Evolutionary conservation across 2,113 vertebrate genomes (phyloP).

Genomic region (Scophthalmus maximus): DNA sequence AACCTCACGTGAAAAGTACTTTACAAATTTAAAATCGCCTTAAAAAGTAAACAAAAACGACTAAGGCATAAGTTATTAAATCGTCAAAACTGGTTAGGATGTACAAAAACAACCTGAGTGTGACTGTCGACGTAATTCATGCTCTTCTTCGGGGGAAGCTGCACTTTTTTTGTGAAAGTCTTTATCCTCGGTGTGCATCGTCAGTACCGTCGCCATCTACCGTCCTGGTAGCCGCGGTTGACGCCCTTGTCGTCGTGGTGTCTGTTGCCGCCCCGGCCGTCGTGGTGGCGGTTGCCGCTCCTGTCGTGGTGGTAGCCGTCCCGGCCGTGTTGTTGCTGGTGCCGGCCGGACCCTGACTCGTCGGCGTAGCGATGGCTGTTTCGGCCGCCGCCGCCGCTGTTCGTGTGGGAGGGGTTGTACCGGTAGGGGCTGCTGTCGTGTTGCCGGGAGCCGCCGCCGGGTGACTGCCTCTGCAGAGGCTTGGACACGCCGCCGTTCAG

Average conservation of each 20-base stretch:
- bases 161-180: constrained; percentile 38
- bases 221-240: constrained; percentile 82
- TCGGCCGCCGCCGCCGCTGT: constrained; percentile 76
- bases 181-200: constrained; percentile 16
- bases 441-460: constrained; percentile 75
- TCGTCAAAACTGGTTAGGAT: constrained; percentile 39
- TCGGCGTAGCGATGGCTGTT: constrained; percentile 71
- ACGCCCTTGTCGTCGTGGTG: constrained; percentile 81
- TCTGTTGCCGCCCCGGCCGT: constrained; percentile 75
- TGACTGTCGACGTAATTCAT: constrained; percentile 31
- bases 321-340: constrained; percentile 79
- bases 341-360: constrained; percentile 68
- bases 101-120: constrained; percentile 75
- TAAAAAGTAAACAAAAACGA: constrained; percentile 63
- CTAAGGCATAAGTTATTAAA: constrained; percentile 55
- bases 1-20: constrained; percentile 49
- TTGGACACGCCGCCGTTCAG: constrained; percentile 67
- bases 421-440: constrained; percentile 65
- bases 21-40: constrained; percentile 72
- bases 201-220: constrained; percentile 84
- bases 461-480: constrained; percentile 53
- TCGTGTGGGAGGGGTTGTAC: constrained; percentile 63
- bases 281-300: constrained; percentile 50
- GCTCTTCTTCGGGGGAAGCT: constrained; percentile 4
- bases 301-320: constrained; percentile 78